Conservation (phyloP, 2,113 vertebrate species). For the Cinclus mexicanus region DNA sequence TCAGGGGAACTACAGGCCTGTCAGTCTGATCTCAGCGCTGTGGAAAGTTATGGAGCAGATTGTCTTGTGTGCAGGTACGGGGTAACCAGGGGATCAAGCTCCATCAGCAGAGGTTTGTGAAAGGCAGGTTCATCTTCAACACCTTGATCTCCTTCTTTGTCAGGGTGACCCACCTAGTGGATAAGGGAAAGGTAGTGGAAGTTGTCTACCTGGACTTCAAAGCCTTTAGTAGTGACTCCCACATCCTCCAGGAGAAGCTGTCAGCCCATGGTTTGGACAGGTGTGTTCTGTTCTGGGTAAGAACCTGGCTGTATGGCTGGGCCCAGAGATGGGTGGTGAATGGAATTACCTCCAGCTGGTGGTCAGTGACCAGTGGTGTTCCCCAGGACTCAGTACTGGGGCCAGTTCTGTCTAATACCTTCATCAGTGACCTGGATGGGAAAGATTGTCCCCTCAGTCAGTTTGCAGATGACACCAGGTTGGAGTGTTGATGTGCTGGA, state of each 20-base stretch:
- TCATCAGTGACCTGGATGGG: background rate
- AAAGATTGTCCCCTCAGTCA: rapidly evolving
- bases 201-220: background rate
- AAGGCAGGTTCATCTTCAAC: no score
- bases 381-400: background rate
- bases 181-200: background rate
- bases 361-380: background rate
- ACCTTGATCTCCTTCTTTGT: background rate
- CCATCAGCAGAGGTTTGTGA: background rate
- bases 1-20: rapidly evolving
- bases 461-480: rapidly evolving
- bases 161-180: no score
- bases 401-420: background rate
- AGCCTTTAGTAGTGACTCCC: background rate
- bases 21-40: background rate
- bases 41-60: background rate
- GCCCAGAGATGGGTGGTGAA: background rate
- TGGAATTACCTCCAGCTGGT: background rate
- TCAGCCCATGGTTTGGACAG: background rate
- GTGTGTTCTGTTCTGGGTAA: background rate
- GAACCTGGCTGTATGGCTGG: rapidly evolving
- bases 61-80: background rate
- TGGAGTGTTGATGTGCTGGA: background rate
- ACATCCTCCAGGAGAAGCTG: background rate
- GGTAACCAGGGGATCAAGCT: background rate